Conservation (phyloP, 2,888 invertebrate species). For the Sycophila texana region DNA sequence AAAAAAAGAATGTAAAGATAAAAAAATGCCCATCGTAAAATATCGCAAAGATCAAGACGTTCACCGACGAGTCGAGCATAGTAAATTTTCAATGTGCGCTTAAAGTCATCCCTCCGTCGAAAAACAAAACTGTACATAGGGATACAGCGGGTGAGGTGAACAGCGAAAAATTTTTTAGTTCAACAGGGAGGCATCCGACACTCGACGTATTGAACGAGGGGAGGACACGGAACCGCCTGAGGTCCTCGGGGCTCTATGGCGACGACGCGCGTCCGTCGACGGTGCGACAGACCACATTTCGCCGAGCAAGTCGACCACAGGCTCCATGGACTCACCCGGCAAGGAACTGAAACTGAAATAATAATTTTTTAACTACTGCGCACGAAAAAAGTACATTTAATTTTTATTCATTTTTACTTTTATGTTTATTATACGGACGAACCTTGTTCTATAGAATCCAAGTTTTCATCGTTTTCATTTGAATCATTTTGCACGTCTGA, state of each 20-base stretch:
- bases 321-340: slow-evolving; percentile 80
- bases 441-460: too few species aligned
- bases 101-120: too few species aligned
- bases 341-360: slow-evolving; percentile 63
- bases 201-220: slow-evolving; percentile 68
- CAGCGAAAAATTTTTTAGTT: too few species aligned
- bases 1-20: too few species aligned
- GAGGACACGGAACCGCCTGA: slow-evolving; percentile 70
- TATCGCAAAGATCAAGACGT: too few species aligned
- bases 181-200: slow-evolving; percentile 61
- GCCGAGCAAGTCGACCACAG: slow-evolving; percentile 91
- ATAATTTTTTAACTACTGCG: not conserved
- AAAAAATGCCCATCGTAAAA: too few species aligned
- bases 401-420: too few species aligned
- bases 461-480: too few species aligned
- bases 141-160: too few species aligned
- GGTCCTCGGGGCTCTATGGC: slow-evolving; percentile 69
- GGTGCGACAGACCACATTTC: slow-evolving; percentile 88
- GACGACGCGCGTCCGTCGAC: slow-evolving; percentile 84
- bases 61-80: not conserved
- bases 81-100: not conserved
- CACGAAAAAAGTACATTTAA: not conserved
- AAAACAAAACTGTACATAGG: too few species aligned
- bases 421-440: too few species aligned
- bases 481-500: too few species aligned